Percentiles rank a stretch among this genome's conserved stretches.
Evolutionary conservation across 1,140 invertebrate genomes (phyloP).

Genomic region (Drosophila parabipectinata): DNA sequence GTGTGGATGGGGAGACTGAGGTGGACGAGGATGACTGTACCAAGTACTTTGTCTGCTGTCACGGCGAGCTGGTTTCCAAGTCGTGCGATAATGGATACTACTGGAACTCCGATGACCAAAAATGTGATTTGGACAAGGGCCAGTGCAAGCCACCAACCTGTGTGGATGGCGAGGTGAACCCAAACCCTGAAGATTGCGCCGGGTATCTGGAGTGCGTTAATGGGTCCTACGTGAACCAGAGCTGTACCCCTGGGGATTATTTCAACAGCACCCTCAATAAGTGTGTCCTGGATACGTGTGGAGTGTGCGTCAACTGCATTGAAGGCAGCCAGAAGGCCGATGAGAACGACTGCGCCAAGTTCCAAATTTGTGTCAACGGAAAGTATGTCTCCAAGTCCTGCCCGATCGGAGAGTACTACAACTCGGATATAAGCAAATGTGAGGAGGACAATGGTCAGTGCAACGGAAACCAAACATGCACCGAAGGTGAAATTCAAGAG

Average conservation of each 20-base stretch:
- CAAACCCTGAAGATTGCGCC: conserved; percentile 30
- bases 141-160: conserved; percentile 29
- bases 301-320: conserved; percentile 26
- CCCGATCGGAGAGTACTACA: conserved; percentile 3
- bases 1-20: conserved; percentile 17
- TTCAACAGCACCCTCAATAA: conserved; percentile 16
- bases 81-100: conserved; percentile 26
- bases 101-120: conserved; percentile 14
- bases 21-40: conserved; percentile 31
- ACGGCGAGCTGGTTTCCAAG: conserved; percentile 26
- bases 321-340: conserved; percentile 14
- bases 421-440: neutral
- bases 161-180: conserved; percentile 15
- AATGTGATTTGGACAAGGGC: conserved; percentile 13
- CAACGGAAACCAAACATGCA: conserved; percentile 11
- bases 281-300: conserved; percentile 22
- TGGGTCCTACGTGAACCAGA: conserved; percentile 3
- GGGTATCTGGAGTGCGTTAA: conserved; percentile 39
- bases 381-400: conserved; percentile 24
- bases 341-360: conserved; percentile 12
- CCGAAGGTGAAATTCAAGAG: neutral
- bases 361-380: conserved; percentile 6
- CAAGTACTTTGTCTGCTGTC: conserved; percentile 39
- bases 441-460: conserved; percentile 14
- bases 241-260: conserved; percentile 26